Evolutionary conservation across 1,140 invertebrate species (phyloP).

Genomic region (Contarinia nasturtii): DNA sequence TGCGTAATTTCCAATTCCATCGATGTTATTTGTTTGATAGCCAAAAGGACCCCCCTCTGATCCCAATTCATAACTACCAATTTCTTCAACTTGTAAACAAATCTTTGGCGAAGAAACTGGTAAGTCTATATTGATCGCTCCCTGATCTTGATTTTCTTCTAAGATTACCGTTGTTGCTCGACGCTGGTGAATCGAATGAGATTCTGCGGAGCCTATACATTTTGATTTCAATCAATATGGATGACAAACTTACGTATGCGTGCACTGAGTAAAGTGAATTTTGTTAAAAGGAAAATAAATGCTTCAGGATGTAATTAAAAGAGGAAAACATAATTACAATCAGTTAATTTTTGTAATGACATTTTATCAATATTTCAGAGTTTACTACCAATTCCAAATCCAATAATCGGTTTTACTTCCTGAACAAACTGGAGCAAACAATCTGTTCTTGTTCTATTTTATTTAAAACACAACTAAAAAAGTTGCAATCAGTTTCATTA

Average conservation of each 20-base stretch:
- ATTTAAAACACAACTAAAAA: no score
- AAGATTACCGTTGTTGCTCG: constrained; percentile 33
- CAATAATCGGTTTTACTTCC: no score
- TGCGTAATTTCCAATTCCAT: constrained; percentile 6
- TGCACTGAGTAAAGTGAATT: not conserved
- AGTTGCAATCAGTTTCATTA: no score
- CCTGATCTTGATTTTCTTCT: constrained; percentile 25
- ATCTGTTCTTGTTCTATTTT: no score
- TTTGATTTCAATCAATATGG: not conserved
- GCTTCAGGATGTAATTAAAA: not conserved
- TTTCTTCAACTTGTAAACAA: constrained; percentile 34
- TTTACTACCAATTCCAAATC: no score
- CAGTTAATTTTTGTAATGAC: no score
- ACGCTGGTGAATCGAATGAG: constrained; percentile 41
- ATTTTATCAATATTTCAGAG: no score
- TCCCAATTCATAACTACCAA: constrained; percentile 34
- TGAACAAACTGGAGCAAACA: no score
- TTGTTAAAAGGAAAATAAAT: not conserved
- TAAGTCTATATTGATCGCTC: constrained; percentile 17
- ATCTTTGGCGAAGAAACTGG: constrained; percentile 28
- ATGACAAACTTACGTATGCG: not conserved
- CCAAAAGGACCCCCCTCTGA: constrained; percentile 15
- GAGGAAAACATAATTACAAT: not conserved
- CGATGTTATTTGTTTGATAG: not conserved
- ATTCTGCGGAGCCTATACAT: constrained; percentile 38